phyloP scores from a whole-genome alignment of 2,113 vertebrate species.

The Corythaeola cristata region DNA sequence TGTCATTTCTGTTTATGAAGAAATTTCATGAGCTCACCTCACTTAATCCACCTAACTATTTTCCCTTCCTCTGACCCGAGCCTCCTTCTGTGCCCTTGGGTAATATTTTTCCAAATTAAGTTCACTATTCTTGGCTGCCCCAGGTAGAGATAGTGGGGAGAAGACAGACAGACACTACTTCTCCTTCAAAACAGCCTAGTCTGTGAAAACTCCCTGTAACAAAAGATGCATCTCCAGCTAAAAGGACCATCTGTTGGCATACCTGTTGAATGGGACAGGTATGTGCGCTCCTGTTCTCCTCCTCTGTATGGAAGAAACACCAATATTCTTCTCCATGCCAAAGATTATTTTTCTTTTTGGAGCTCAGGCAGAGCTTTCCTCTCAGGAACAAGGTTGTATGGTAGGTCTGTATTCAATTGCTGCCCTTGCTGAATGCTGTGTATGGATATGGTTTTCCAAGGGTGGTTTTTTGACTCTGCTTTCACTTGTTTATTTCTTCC shows the following conservation, averaged over 20 bases:
- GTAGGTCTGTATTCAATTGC: not conserved
- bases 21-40: slow-evolving; percentile 10
- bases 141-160: not conserved
- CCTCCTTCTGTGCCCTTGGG: not conserved
- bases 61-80: not conserved
- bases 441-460: not conserved
- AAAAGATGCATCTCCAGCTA: not conserved
- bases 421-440: not conserved
- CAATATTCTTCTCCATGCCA: not conserved
- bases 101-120: not conserved
- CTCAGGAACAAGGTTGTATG: not conserved
- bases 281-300: not conserved
- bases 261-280: not conserved
- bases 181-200: not conserved
- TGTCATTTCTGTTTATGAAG: slow-evolving; percentile 56
- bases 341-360: not conserved
- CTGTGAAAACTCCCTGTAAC: not conserved
- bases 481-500: not conserved
- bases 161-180: not conserved
- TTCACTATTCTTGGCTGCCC: not conserved
- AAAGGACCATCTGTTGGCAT: not conserved
- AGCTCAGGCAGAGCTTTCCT: not conserved
- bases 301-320: not conserved
- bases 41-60: slow-evolving; percentile 39
- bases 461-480: not conserved